phyloP scores from a whole-genome alignment of 1,140 invertebrate species.

The Heliconius melpomene region DNA sequence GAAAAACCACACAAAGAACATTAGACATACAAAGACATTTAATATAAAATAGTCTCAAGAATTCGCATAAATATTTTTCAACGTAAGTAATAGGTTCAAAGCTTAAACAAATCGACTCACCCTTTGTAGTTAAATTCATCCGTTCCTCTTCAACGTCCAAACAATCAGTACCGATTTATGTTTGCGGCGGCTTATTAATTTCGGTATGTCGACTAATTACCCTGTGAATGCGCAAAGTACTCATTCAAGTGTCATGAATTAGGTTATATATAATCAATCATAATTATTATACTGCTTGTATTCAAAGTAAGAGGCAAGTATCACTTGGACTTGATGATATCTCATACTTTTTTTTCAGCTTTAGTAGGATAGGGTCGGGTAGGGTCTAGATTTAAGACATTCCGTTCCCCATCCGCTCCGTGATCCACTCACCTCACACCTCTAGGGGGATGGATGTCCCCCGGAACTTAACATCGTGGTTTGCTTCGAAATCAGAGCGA shows the following conservation, averaged over 20 bases:
- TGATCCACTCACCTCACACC: no score
- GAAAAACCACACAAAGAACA: background rate
- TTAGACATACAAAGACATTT: background rate
- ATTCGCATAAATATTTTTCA: slow-evolving; percentile 29
- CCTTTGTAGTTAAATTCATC: slow-evolving; percentile 79
- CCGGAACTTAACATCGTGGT: no score
- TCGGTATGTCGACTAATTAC: slow-evolving; percentile 74
- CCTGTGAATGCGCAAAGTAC: slow-evolving; percentile 73
- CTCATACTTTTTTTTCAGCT: background rate
- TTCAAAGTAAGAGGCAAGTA: slow-evolving; percentile 23
- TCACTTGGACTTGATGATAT: slow-evolving; percentile 20
- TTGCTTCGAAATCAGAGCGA: no score
- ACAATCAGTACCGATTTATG: slow-evolving; percentile 69
- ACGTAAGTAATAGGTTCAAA: background rate
- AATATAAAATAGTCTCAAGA: slow-evolving; percentile 24
- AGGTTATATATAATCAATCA: slow-evolving; percentile 41
- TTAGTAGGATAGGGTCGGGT: no score
- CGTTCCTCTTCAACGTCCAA: slow-evolving; percentile 68
- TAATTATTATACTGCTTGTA: background rate
- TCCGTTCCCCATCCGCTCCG: no score
- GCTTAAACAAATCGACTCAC: slow-evolving; percentile 55
- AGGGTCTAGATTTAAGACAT: no score
- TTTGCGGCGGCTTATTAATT: slow-evolving; percentile 69
- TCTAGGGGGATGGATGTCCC: no score
- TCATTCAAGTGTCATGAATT: slow-evolving; percentile 70